Evolutionary conservation across 2,888 invertebrate genomes (phyloP), one percentile per base, ranked within the genome.

Genomic region (Atethmia centrago): DNA sequence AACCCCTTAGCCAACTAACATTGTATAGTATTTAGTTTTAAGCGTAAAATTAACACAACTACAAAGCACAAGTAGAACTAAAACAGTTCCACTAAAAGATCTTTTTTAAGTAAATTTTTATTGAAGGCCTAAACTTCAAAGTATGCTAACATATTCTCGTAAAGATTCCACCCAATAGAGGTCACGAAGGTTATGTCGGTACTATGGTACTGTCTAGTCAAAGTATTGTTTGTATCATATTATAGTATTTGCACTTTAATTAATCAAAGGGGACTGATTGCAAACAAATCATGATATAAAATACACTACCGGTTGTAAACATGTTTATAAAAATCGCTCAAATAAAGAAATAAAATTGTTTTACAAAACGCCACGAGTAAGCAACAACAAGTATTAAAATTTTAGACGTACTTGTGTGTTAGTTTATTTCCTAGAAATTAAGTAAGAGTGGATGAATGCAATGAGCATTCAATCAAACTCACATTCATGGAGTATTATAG

Each of bases 161-260:
- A 89, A 91, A 89, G 87, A 92, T 91, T 92, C 91, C 91, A 93
- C 92, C 91, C 92, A 91, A 89, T 90, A 86, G 88, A 88, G 92
- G 92, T 91, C 92, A 90, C 85, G 88, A 90, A 91, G 92, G 92
- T 92, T 88, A 92, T 89, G 93, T 91, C 94, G 94, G 93, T 94
- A 94, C 94, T 93, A 91, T 90, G 93, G 95, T 95, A 95, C 95
- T 94, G 95, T 96, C 96, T 96, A 96, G 96, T 96, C 95, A 96
- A 95, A 91, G 90, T 94, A 93, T 94, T 92, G 91, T 93, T 95
- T 95, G 94, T 95, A 94, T 92, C 89, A 92, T 95, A 92, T 91
- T 86, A 85, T 93, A 92, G 90, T 92, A 92, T 90, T 92, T 90
- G 91, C 93, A 92, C 90, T 88, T 90, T 89, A 87, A 88, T 89